Evolutionary conservation across 2,888 invertebrate genomes (phyloP).

Genomic region (Bugulina stolonifera): DNA sequence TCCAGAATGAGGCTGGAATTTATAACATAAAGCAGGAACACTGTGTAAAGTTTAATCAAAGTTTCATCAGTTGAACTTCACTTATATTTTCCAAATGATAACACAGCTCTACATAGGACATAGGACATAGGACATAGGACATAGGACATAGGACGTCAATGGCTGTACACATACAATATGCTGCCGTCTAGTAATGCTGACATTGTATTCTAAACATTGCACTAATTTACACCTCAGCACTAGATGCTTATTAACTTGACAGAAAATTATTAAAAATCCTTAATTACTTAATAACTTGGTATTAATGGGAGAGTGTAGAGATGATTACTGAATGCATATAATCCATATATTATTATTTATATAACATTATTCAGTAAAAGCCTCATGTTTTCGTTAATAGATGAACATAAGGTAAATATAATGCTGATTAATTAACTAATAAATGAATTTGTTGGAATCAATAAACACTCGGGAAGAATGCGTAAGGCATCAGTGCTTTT

Average conservation of each 20-base stretch:
- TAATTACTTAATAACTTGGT: slow-evolving; percentile 11
- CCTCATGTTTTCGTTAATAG: background rate
- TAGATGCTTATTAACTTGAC: background rate
- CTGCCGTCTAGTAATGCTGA: too few relatives aligned
- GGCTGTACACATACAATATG: too few relatives aligned
- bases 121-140: too few relatives aligned
- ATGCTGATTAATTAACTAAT: slow-evolving; percentile 17
- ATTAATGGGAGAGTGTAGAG: slow-evolving; percentile 3
- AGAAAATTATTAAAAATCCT: background rate
- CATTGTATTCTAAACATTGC: too few relatives aligned
- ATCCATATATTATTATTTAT: slow-evolving; percentile 6
- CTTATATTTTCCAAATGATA: too few relatives aligned
- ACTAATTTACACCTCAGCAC: background rate
- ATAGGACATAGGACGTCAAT: too few relatives aligned
- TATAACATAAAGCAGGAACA: too few relatives aligned
- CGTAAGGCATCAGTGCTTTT: background rate
- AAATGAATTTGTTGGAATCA: slow-evolving; percentile 1
- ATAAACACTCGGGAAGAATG: background rate
- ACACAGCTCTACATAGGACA: too few relatives aligned
- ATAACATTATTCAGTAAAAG: slow-evolving; percentile 13
- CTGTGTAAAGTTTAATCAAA: too few relatives aligned
- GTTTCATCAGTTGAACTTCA: too few relatives aligned
- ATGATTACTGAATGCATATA: background rate
- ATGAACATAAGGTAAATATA: background rate
- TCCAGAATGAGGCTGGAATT: too few relatives aligned